These are phyloP conservation scores for Orthosia cruda DNA, from an alignment of 2,888 invertebrate genomes.

Conservation along the genomic window DNA sequence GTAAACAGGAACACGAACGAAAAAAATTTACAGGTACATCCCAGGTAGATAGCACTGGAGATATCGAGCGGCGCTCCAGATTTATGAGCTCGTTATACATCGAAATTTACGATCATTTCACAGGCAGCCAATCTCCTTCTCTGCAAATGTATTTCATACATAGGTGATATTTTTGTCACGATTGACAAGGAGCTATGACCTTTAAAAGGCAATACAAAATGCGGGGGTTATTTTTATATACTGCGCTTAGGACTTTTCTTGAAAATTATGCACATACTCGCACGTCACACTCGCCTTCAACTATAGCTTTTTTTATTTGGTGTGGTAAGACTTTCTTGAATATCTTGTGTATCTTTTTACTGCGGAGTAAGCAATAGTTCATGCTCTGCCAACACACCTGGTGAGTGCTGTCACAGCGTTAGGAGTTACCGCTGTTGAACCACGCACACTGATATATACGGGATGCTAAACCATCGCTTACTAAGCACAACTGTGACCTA, in stretches of 20 bases:
- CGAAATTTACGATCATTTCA: constrained; percentile 68
- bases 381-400: too few relatives aligned
- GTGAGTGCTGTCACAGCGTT: too few relatives aligned
- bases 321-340: neutral
- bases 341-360: too few relatives aligned
- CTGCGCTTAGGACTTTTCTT: constrained; percentile 17
- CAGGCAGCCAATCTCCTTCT: constrained; percentile 62
- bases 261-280: constrained; percentile 25
- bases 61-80: constrained; percentile 59
- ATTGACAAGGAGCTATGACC: constrained; percentile 45
- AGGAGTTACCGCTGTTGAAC: constrained; percentile 59
- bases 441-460: constrained; percentile 49
- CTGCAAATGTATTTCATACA: constrained; percentile 61
- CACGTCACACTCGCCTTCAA: constrained; percentile 14
- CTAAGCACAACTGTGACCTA: constrained; percentile 52
- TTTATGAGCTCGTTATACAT: constrained; percentile 69
- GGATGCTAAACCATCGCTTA: constrained; percentile 56
- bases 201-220: constrained; percentile 45
- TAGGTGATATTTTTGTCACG: constrained; percentile 62
- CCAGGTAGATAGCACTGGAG: constrained; percentile 55
- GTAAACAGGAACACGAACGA: too few relatives aligned
- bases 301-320: constrained; percentile 12
- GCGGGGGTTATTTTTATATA: constrained; percentile 29
- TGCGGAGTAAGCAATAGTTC: too few relatives aligned
- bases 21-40: constrained; percentile 35